A percentile compares a stretch with the other conserved stretches of the same genome.
These are phyloP conservation scores for Heliconius erato DNA, from an alignment of 2,888 invertebrate species.

Conservation along the genomic window DNA sequence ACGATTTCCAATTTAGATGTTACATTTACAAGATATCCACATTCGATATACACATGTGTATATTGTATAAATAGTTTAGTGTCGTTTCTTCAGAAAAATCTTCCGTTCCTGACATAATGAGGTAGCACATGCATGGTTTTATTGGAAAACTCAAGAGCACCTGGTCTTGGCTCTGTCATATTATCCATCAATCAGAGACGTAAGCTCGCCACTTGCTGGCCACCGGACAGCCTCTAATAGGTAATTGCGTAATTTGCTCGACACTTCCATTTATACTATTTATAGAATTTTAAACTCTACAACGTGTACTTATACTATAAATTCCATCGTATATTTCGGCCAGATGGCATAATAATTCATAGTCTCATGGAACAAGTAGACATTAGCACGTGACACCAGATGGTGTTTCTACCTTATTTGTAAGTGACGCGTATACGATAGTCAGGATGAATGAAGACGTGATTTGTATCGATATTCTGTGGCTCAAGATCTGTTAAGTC, in stretches of 20 bases:
- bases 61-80: background rate
- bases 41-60: background rate
- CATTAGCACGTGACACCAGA: constrained; percentile 69
- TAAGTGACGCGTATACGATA: constrained; percentile 54
- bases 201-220: constrained; percentile 69
- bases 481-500: constrained; percentile 16
- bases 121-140: constrained; percentile 58
- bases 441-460: constrained; percentile 63
- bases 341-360: constrained; percentile 63
- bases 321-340: constrained; percentile 52
- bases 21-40: too few relatives aligned
- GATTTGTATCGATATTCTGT: constrained; percentile 48
- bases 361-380: constrained; percentile 70
- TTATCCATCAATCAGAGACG: constrained; percentile 76
- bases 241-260: constrained; percentile 57
- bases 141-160: constrained; percentile 72
- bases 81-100: background rate
- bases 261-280: constrained; percentile 55
- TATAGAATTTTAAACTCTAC: constrained; percentile 61
- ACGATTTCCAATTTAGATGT: background rate
- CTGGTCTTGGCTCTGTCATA: constrained; percentile 71
- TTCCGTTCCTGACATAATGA: background rate
- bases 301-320: constrained; percentile 50
- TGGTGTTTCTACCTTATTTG: constrained; percentile 66
- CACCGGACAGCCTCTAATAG: constrained; percentile 71